Base-by-base conservation (phyloP, 2,797 vertebrate genomes). In the Astyanax mexicanus region DNA sequence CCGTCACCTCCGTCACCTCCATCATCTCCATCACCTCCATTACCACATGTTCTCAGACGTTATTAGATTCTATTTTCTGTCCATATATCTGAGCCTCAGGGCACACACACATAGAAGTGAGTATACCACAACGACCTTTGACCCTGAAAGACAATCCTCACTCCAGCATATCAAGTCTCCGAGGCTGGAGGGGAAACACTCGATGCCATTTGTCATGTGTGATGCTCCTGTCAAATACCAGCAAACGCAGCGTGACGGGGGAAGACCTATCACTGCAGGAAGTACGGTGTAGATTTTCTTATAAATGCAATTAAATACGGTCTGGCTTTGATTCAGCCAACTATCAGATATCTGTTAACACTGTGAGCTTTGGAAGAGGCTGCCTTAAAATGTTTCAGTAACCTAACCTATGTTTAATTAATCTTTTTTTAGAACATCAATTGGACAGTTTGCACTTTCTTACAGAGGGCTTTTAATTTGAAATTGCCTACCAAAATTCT, bases 141-240 rank as follows among this genome's bases (percentile, higher is more conserved):
- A 89, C 84, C 86, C 7, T 74, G 72, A 81, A 88, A 77, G 72
- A 75, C 70, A 85, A 85, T 82, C 70, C 25, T 15, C 69, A 21
- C 52, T 58, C 11, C 12, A 44, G 44, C 9, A 57, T 25, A 54
- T 42, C 51, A 44, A 57, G 38, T 42, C 4, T 21, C 7, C 25
- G 1, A 7, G 19, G 10, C 21, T 25, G 8, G 45, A 23, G 38
- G 21, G 12, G 25, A 40, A 32, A 32, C 29, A 54, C 68, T 15
- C 19, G 21, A 32, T 51, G 15, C 6, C 23, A 32, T 4, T 19
- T 42, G 45, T 55, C 17, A 32, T 17, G 10, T 38, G 29, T 25
- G 9, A 37, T 67, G 27, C 21, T 51, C 13, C 10, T n/a, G 44
- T 61, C 13, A 32, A 35, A 60, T 10, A n/a, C 27, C 61, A 75